Conservation (phyloP, 2,797 vertebrate genomes). For the Mallotus villosus region DNA sequence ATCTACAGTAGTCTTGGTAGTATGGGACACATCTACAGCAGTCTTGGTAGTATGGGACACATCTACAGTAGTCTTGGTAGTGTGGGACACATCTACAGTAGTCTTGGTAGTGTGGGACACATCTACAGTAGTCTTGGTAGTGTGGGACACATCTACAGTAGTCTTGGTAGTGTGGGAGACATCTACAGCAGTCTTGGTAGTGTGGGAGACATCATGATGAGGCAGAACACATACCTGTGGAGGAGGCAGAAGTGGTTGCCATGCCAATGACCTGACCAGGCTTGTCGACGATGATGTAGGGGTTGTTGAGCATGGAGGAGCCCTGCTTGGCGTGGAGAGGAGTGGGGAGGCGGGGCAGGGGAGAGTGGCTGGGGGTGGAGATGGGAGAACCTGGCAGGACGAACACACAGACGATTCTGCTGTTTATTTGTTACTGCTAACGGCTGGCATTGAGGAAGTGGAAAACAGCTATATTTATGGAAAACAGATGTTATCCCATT, state of each 20-base stretch:
- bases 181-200: too few relatives aligned
- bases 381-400: slow-evolving; percentile 88
- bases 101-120: too few relatives aligned
- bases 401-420: not conserved
- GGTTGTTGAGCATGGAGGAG: slow-evolving; percentile 84
- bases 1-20: too few relatives aligned
- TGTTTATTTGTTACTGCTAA: too few relatives aligned
- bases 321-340: slow-evolving; percentile 90
- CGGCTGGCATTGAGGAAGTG: too few relatives aligned
- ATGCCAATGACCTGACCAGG: slow-evolving; percentile 85
- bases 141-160: not conserved
- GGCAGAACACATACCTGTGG: slow-evolving; percentile 59
- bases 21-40: too few relatives aligned
- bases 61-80: too few relatives aligned
- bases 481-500: too few relatives aligned
- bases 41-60: too few relatives aligned
- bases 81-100: too few relatives aligned
- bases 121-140: not conserved
- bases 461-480: too few relatives aligned
- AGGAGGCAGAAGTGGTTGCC: slow-evolving; percentile 71
- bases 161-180: too few relatives aligned
- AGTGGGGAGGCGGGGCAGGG: slow-evolving; percentile 86
- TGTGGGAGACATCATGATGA: not conserved
- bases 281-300: slow-evolving; percentile 90
- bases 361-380: slow-evolving; percentile 94